A percentile compares a stretch with the other conserved stretches of the same genome.
These are phyloP conservation scores for Chamaetylas fuelleborni DNA, from an alignment of 2,113 vertebrate species.

Conservation along the genomic window DNA sequence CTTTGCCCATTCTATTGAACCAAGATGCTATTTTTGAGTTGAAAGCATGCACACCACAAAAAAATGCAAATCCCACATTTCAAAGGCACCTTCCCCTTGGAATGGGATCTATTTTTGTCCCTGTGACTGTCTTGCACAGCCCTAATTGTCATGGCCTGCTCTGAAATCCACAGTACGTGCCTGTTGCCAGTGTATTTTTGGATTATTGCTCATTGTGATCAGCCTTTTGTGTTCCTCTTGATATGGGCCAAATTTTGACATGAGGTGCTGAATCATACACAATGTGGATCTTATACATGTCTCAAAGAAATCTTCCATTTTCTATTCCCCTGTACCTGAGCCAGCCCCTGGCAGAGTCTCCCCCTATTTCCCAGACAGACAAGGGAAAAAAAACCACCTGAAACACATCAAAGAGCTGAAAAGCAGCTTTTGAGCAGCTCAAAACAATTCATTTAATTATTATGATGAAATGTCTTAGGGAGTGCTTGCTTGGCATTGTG, in stretches of 20 bases:
- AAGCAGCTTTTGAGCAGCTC: neutral
- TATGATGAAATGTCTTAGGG: neutral
- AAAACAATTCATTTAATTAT: neutral
- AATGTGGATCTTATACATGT: neutral
- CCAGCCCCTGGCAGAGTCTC: neutral
- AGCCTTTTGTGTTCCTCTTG: conserved; percentile 55
- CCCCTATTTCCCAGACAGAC: neutral
- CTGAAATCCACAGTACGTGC: neutral
- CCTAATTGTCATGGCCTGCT: conserved; percentile 50
- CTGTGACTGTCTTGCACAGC: conserved; percentile 24
- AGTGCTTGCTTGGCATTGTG: neutral
- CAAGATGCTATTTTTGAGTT: neutral
- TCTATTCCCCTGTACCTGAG: neutral
- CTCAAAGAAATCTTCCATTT: neutral
- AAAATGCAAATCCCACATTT: conserved; percentile 47
- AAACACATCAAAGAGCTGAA: neutral
- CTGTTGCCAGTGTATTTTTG: conserved; percentile 34
- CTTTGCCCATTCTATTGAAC: neutral
- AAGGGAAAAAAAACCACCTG: neutral
- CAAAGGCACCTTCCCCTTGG: conserved; percentile 54
- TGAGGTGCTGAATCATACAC: conserved; percentile 22
- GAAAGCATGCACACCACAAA: neutral
- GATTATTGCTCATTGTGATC: conserved; percentile 58
- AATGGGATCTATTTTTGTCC: conserved; percentile 53
- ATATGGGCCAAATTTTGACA: conserved; percentile 28